Base-by-base conservation (phyloP, 1,140 invertebrate species). In the Penaeus indicus region DNA sequence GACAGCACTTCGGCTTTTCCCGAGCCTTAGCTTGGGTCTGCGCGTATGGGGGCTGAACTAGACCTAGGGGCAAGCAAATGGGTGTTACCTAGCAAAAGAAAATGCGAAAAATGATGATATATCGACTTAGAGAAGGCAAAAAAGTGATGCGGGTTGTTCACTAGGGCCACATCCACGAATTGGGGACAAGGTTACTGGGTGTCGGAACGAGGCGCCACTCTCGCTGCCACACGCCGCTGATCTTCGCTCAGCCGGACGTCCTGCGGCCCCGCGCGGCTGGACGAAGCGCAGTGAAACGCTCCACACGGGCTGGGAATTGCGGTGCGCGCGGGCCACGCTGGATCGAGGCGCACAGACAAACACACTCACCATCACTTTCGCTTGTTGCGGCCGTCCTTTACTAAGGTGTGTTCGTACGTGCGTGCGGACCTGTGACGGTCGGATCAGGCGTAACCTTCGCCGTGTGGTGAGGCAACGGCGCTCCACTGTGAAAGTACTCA, bases 121-220 rank as follows among this genome's bases (percentile, higher is more conserved):
- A 54, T 54, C 54, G 54, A 54, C 60, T 80, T 63, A n/a, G 21
- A 86, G 77, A 78, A 18, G 25, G 62, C 60, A 42, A 86, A 80
- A 80, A 86, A 67, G 54, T 79, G 27, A 86, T 86, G 85, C 85
- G 85, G 85, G 85, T 86, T 80, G 85, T 72, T 61, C 77, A 80
- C 77, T 80, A 61, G 85, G 77, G 75, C 85, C 77, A 60, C 85
- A 61, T 79, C 75, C 32, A 86, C 85, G 85, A 86, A 86, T 86
- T 86, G 85, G 77, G 85, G 85, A 86, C 85, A 86, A 86, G 85
- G 85, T 86, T 86, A 79, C 54, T 86, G 75, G 54, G 85, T 86
- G 85, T 86, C 78, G 67, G 85, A 86, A 62, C 84, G 84, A 32
- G 72, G 84, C 32, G 69, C 77, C 27, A 77, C 62, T 38, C 85